Conservation (phyloP, 2,888 invertebrate species). For the Nymphalis c-album region DNA sequence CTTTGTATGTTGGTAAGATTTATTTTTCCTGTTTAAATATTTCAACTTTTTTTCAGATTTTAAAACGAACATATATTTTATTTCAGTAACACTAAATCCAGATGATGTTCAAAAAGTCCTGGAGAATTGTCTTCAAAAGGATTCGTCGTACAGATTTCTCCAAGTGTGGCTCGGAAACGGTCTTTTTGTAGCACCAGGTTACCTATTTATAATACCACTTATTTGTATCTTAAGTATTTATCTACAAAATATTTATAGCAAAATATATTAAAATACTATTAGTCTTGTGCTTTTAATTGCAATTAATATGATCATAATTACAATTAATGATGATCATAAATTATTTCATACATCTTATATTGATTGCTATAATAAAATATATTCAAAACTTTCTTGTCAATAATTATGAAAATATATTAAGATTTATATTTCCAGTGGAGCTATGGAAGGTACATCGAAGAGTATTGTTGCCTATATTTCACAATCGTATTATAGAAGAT, state of each 20-base stretch:
- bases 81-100: constrained; percentile 60
- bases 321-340: no score
- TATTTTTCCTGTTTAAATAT: not conserved
- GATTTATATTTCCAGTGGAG: constrained; percentile 58
- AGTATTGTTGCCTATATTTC: constrained; percentile 83
- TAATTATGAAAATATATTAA: not conserved
- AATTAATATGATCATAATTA: no score
- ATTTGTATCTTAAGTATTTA: no score
- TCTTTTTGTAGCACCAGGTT: constrained; percentile 67
- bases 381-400: no score
- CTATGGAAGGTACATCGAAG: constrained; percentile 83
- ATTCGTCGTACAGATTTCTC: constrained; percentile 62
- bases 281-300: no score
- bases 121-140: constrained; percentile 66
- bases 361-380: no score
- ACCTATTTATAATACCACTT: no score
- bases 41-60: not conserved
- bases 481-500: constrained; percentile 82
- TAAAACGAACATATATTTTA: constrained; percentile 1
- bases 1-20: constrained; percentile 59
- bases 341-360: no score
- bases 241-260: no score
- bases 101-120: constrained; percentile 64
- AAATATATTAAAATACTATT: no score
- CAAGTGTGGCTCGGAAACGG: constrained; percentile 66